A percentile compares a stretch with the other conserved stretches of the same genome.
Evolutionary conservation across 2,797 vertebrate genomes (phyloP).

Genomic region (Eremophila alpestris): DNA sequence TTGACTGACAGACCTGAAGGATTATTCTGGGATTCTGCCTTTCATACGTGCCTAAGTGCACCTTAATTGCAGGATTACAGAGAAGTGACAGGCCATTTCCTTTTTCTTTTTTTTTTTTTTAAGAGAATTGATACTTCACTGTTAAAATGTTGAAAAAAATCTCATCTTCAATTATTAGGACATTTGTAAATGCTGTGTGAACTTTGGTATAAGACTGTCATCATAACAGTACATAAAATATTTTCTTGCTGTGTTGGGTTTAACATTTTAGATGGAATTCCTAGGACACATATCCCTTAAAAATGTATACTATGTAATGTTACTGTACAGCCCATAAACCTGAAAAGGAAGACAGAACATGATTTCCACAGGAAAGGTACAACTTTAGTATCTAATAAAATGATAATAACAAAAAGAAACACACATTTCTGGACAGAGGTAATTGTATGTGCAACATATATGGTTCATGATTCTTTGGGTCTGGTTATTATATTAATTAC

Average conservation of each 20-base stretch:
- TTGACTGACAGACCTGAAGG: constrained; percentile 39
- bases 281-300: background rate
- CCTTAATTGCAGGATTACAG: constrained; percentile 61
- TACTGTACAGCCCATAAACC: background rate
- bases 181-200: background rate
- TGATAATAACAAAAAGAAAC: background rate
- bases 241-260: background rate
- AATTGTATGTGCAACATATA: background rate
- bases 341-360: background rate
- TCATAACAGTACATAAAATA: background rate
- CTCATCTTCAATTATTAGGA: background rate
- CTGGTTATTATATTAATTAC: background rate
- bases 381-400: background rate
- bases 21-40: constrained; percentile 53
- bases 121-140: background rate
- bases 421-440: background rate
- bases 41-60: constrained; percentile 57
- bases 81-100: background rate
- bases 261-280: background rate
- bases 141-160: background rate
- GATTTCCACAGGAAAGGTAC: background rate
- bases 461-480: background rate
- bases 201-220: background rate
- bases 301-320: background rate
- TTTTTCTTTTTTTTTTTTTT: background rate